Evolutionary conservation across 1,140 invertebrate genomes (phyloP).

Genomic region (Brachionus angularis): DNA sequence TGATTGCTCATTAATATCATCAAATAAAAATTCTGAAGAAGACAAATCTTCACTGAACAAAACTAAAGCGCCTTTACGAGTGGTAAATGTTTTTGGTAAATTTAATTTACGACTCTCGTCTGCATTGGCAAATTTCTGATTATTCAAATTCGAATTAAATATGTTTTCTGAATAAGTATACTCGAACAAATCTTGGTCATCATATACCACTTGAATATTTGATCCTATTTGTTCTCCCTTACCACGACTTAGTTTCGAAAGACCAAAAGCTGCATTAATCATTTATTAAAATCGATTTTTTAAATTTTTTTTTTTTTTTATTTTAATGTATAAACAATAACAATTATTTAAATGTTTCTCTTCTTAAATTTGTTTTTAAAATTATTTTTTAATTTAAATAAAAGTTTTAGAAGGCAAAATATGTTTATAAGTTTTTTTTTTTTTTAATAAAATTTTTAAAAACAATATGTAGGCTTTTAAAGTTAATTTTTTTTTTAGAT

Average conservation of each 20-base stretch:
- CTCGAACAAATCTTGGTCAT: neutral
- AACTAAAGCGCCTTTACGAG: slow-evolving; percentile 55
- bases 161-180: neutral
- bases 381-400: neutral
- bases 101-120: slow-evolving; percentile 45
- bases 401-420: neutral
- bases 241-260: slow-evolving; percentile 27
- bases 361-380: too few relatives aligned
- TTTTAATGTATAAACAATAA: too few relatives aligned
- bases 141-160: neutral
- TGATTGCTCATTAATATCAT: too few relatives aligned
- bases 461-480: too few relatives aligned
- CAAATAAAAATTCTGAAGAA: too few relatives aligned
- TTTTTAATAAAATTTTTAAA: too few relatives aligned
- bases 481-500: too few relatives aligned
- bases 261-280: slow-evolving; percentile 25
- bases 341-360: too few relatives aligned
- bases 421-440: neutral
- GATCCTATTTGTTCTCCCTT: slow-evolving; percentile 21
- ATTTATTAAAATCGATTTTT: too few relatives aligned
- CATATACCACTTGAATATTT: slow-evolving; percentile 16
- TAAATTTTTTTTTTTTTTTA: too few relatives aligned
- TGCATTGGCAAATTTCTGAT: neutral
- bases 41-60: slow-evolving; percentile 57
- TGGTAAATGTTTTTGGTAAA: slow-evolving; percentile 57